Evolutionary conservation across 2,797 vertebrate species (phyloP).

Genomic region (Typhlichthys eigenmanni): DNA sequence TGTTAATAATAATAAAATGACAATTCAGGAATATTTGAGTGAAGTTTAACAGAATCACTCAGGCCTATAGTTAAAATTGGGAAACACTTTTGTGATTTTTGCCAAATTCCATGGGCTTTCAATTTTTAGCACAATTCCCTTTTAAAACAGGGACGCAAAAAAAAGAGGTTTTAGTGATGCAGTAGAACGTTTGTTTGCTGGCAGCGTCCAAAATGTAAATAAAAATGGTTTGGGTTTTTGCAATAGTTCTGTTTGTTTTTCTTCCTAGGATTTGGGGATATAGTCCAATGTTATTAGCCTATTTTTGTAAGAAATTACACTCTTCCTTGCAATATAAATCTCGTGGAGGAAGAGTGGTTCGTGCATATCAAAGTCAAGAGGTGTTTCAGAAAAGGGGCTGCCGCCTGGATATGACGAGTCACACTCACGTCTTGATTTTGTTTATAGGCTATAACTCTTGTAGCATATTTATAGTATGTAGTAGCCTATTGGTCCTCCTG

Average conservation of each 20-base stretch:
- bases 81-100: slow-evolving; percentile 39
- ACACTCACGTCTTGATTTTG: slow-evolving; percentile 66
- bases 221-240: slow-evolving; percentile 65
- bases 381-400: slow-evolving; percentile 83
- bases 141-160: slow-evolving; percentile 38
- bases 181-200: slow-evolving; percentile 66
- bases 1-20: slow-evolving; percentile 76
- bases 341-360: slow-evolving; percentile 79
- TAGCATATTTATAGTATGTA: too few species aligned
- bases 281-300: too few species aligned
- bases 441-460: too few species aligned
- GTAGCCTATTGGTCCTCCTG: too few species aligned
- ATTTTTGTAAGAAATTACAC: slow-evolving; percentile 61
- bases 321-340: slow-evolving; percentile 85
- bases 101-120: slow-evolving; percentile 45
- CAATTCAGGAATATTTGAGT: slow-evolving; percentile 62
- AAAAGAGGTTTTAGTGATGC: slow-evolving; percentile 48
- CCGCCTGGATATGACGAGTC: slow-evolving; percentile 87
- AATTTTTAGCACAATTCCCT: slow-evolving; percentile 40
- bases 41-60: slow-evolving; percentile 38
- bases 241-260: slow-evolving; percentile 35
- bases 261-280: too few species aligned
- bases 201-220: slow-evolving; percentile 75
- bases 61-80: slow-evolving; percentile 27
- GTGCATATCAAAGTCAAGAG: slow-evolving; percentile 92